Evolutionary conservation across 2,888 invertebrate species (phyloP).

Genomic region (Drosophila incognita): DNA sequence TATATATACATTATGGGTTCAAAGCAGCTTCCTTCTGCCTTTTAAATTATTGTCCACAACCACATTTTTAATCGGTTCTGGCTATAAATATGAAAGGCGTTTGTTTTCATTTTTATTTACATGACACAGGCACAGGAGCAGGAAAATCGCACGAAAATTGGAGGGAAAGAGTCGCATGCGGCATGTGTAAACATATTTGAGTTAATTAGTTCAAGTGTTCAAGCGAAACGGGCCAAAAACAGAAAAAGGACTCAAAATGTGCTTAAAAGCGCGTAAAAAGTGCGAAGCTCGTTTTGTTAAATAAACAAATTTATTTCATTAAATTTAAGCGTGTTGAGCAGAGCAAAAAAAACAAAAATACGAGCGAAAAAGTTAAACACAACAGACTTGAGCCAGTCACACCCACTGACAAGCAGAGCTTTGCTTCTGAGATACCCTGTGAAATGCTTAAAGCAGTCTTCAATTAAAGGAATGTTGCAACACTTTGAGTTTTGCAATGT

Average conservation of each 20-base stretch:
- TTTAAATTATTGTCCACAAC: neutral
- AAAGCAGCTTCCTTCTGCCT: neutral
- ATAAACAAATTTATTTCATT: slow-evolving; percentile 75
- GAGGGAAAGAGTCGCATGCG: slow-evolving; percentile 29
- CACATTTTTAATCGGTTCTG: neutral
- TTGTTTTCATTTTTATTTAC: slow-evolving; percentile 69
- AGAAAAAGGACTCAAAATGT: slow-evolving; percentile 48
- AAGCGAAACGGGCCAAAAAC: neutral
- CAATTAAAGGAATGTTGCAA: no score
- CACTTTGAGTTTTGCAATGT: no score
- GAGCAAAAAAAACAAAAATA: neutral
- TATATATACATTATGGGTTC: neutral
- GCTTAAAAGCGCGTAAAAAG: slow-evolving; percentile 69
- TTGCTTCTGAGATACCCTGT: slow-evolving; percentile 18
- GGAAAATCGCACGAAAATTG: slow-evolving; percentile 19
- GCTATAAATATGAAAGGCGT: slow-evolving; percentile 19
- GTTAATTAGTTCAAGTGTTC: slow-evolving; percentile 68
- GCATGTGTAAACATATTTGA: slow-evolving; percentile 63
- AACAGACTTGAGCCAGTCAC: neutral
- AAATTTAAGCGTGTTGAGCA: slow-evolving; percentile 42
- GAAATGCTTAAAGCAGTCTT: no score
- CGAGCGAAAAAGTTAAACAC: neutral
- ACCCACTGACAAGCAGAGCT: neutral
- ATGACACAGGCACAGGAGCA: slow-evolving; percentile 41
- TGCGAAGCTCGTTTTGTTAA: slow-evolving; percentile 70